Evolutionary conservation across 2,113 vertebrate species (phyloP), one percentile per base, ranked within the genome.

Genomic region (Pterophyllum scalare): DNA sequence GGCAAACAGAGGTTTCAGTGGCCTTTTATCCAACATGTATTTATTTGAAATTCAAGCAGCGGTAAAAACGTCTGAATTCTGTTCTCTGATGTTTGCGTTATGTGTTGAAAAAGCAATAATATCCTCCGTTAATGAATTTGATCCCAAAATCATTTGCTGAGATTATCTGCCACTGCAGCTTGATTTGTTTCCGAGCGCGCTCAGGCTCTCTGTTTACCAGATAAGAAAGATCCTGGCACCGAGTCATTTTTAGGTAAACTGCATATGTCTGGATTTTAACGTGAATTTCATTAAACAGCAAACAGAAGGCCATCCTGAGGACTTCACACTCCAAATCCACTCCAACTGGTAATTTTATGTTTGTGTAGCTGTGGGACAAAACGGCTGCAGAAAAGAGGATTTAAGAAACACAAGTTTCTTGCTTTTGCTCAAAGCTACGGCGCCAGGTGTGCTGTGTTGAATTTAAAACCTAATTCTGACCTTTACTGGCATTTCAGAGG

Each of bases 381-480:
- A 79, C n/a, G 19, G 49, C 67, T 24, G 74, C 70, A 79, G 28
- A 76, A 87, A 59, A 65, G 20, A 70, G 49, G 15, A 61, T 84
- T 91, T 82, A 67, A 67, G 59, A 14, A 65, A 57, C 67, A 60
- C 8, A 2, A 43, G 28, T 28, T 28, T 61, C 49, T 12, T 40
- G 12, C 46, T 24, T 6, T 70, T 81, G 80, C 58, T 86, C 59
- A 31, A 10, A 82, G 74, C 59, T 59, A 14, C 3, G 35, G 49
- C 35, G 78, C 59, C 86, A 81, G 67, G 60, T 80, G 85, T 57
- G 85, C 49, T 11, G 82, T 15, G 82, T 33, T 77, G 86, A 83
- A 91, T 89, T 19, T 87, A 28, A 89, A 89, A 88, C 76, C 26
- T 85, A 62, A 80, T 80, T 40, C 52, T 88, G 90, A 91, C 86